phyloP scores from a whole-genome alignment of 2,888 invertebrate genomes.

The Nemurella pictetii region DNA sequence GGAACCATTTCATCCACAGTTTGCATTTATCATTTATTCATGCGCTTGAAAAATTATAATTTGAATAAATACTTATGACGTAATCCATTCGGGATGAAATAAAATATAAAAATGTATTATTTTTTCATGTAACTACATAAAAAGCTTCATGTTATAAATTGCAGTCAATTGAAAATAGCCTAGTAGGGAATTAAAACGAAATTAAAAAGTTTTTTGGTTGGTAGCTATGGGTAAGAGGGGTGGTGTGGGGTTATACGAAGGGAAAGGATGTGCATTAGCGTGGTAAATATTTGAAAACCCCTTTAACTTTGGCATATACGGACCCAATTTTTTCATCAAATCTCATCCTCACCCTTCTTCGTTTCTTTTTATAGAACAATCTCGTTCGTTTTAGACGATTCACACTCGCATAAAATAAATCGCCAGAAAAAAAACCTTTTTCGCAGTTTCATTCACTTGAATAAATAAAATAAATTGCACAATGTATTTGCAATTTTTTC shows the following conservation, averaged over 20 bases:
- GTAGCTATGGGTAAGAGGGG: not conserved
- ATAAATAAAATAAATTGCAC: not conserved
- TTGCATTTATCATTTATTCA: slow-evolving; percentile 1
- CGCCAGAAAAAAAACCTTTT: not conserved
- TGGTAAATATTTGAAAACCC: slow-evolving; percentile 34
- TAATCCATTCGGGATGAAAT: not conserved
- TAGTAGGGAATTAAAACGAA: slow-evolving; percentile 32
- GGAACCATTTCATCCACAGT: not conserved
- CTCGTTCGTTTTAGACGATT: not conserved
- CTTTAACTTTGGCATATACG: not conserved
- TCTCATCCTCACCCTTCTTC: slow-evolving; percentile 4
- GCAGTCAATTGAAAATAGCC: slow-evolving; percentile 34
- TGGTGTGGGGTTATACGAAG: not conserved
- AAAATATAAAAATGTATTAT: slow-evolving; percentile 14
- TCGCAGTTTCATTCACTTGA: not conserved
- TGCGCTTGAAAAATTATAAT: slow-evolving; percentile 29
- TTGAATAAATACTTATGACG: slow-evolving; percentile 21
- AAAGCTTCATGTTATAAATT: slow-evolving; percentile 19
- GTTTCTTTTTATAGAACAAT: not conserved
- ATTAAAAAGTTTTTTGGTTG: slow-evolving; percentile 29
- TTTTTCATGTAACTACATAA: not conserved
- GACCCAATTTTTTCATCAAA: slow-evolving; percentile 21
- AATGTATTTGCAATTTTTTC: not conserved
- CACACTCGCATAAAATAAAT: not conserved
- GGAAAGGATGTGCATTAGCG: slow-evolving; percentile 34